These are phyloP conservation scores for Ursus arctos DNA, from an alignment of 2,113 vertebrate genomes.

Conservation along the genomic window DNA sequence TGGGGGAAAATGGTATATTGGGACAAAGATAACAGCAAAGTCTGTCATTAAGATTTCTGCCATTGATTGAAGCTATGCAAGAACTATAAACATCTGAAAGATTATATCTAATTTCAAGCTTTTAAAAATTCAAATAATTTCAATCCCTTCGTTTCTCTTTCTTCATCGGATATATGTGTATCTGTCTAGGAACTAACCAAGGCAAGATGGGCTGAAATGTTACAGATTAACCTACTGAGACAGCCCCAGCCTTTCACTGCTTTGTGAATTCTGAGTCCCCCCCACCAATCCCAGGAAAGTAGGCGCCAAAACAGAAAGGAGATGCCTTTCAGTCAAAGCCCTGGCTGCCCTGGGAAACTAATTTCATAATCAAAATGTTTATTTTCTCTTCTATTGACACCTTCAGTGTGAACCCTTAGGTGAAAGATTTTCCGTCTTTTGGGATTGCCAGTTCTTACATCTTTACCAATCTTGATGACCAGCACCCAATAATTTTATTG, in stretches of 20 bases:
- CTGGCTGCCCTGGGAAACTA: not conserved
- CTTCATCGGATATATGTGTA: not conserved
- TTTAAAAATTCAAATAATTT: not conserved
- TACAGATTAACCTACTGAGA: not conserved
- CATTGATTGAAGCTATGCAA: not conserved
- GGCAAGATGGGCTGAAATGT: not conserved
- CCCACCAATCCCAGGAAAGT: not conserved
- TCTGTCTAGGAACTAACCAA: fast-evolving
- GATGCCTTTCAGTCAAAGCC: not conserved
- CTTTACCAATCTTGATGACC: not conserved
- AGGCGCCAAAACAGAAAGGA: not conserved
- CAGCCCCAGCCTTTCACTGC: not conserved
- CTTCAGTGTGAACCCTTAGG: not conserved
- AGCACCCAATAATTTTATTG: not conserved
- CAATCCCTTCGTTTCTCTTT: not conserved
- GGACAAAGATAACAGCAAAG: not conserved
- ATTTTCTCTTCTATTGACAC: not conserved
- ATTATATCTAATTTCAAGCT: not conserved
- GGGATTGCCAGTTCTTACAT: not conserved
- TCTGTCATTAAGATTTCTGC: not conserved
- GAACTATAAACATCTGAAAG: not conserved
- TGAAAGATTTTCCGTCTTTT: not conserved
- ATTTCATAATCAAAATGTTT: not conserved
- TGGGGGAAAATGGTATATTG: not conserved
- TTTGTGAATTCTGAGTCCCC: not conserved